Evolutionary conservation across 2,113 vertebrate species (phyloP).

Genomic region (Hippoglossus stenolepis): DNA sequence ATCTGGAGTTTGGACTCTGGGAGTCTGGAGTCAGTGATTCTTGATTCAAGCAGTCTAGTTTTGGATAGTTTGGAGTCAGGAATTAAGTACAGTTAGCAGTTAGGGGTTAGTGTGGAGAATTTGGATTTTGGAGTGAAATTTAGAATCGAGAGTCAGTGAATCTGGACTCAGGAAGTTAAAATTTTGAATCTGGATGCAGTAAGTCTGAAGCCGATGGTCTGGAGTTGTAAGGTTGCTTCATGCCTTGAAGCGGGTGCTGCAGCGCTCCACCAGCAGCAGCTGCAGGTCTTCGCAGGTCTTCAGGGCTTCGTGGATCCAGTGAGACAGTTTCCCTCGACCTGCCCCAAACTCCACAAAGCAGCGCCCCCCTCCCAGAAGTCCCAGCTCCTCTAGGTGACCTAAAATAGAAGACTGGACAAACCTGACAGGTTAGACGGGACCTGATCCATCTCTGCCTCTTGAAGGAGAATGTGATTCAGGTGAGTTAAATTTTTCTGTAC

Average conservation of each 20-base stretch:
- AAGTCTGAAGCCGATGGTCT: neutral
- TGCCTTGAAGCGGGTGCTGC: constrained; percentile 93
- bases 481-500: constrained; percentile 66
- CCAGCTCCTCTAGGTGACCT: constrained; percentile 91
- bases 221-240: neutral
- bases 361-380: constrained; percentile 87
- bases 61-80: too few species aligned
- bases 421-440: constrained; percentile 21
- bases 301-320: constrained; percentile 93
- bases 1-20: too few species aligned
- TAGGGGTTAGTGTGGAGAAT: too few species aligned
- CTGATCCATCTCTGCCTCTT: neutral
- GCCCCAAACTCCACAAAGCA: constrained; percentile 98
- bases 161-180: neutral
- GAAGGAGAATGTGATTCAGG: neutral
- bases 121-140: too few species aligned
- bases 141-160: neutral
- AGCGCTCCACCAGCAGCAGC: constrained; percentile 94
- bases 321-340: constrained; percentile 94
- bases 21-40: too few species aligned
- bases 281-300: constrained; percentile 81
- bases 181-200: neutral
- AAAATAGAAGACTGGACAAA: constrained; percentile 90
- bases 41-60: neutral
- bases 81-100: too few species aligned